A percentile compares a stretch with the other conserved stretches of the same genome.
These are phyloP conservation scores for Anhinga anhinga DNA, from an alignment of 2,113 vertebrate genomes.

Conservation along the genomic window DNA sequence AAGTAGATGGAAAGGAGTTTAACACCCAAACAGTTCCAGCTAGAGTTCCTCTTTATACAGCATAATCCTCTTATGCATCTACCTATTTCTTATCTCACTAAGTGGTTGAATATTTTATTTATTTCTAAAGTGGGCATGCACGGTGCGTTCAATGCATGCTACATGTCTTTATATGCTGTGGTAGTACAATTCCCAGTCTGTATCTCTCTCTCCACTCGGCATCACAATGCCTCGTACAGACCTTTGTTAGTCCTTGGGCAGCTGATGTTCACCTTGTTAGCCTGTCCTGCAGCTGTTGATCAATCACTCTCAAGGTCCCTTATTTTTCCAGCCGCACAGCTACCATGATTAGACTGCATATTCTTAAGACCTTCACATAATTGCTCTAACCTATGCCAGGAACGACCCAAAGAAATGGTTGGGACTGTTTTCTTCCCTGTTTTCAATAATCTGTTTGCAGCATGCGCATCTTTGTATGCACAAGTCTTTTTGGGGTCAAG, in stretches of 20 bases:
- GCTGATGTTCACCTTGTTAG: not conserved
- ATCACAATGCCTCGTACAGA: not conserved
- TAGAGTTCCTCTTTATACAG: not conserved
- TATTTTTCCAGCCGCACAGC: not conserved
- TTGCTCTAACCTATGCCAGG: not conserved
- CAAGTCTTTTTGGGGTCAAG: not conserved
- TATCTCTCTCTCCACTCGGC: not conserved
- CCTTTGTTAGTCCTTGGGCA: not conserved
- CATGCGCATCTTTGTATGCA: not conserved
- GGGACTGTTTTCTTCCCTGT: not conserved
- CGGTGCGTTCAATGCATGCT: not conserved
- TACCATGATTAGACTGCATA: not conserved
- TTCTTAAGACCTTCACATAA: not conserved
- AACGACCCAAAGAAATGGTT: not conserved
- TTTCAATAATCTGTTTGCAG: not conserved
- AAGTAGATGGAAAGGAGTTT: constrained; percentile 7
- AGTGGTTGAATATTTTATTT: not conserved
- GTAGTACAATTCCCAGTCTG: not conserved
- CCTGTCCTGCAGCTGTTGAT: not conserved
- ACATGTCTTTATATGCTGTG: not conserved
- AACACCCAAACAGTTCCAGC: not conserved
- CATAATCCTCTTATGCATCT: not conserved
- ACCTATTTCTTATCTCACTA: constrained; percentile 19
- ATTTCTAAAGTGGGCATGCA: not conserved
- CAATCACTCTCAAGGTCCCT: not conserved